phyloP scores from a whole-genome alignment of 1,140 invertebrate genomes.

The Drosophila seguyi region DNA sequence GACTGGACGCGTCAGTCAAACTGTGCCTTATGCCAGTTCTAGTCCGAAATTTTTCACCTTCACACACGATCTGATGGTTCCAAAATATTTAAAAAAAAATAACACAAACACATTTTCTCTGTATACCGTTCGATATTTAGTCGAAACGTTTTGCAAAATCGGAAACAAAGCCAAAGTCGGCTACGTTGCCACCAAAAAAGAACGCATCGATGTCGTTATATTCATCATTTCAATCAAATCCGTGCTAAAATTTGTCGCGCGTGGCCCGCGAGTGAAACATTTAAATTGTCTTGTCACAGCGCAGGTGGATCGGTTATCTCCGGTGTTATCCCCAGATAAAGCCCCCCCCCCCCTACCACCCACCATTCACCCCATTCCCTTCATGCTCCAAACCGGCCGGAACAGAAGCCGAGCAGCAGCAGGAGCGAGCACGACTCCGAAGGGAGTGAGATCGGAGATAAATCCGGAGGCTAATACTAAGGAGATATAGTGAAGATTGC shows the following conservation, averaged over 20 bases:
- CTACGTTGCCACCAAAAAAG: background rate
- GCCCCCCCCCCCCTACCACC: background rate
- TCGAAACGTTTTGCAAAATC: conserved; percentile 46
- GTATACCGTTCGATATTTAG: conserved; percentile 14
- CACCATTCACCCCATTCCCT: background rate
- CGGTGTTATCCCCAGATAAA: background rate
- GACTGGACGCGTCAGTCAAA: conserved; percentile 8
- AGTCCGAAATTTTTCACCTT: conserved; percentile 63
- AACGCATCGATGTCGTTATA: conserved; percentile 17
- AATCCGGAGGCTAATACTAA: background rate
- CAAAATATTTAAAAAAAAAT: conserved; percentile 13
- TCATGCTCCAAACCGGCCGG: conserved; percentile 1
- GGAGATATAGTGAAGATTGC: background rate
- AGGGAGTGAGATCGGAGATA: background rate
- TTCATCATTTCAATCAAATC: conserved; percentile 16
- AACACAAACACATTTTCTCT: conserved; percentile 41
- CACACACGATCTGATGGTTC: conserved; percentile 60
- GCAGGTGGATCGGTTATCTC: conserved; percentile 7
- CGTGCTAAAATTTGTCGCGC: conserved; percentile 42
- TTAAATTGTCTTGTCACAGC: conserved; percentile 55
- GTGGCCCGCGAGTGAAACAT: conserved; percentile 55
- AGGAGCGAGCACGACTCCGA: background rate
- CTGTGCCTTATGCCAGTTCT: conserved; percentile 35
- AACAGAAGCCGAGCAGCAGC: background rate
- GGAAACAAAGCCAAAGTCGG: conserved; percentile 5